Percentiles rank a stretch among this genome's conserved stretches.
Evolutionary conservation across 2,113 vertebrate genomes (phyloP).

Genomic region (Epinephelus fuscoguttatus): DNA sequence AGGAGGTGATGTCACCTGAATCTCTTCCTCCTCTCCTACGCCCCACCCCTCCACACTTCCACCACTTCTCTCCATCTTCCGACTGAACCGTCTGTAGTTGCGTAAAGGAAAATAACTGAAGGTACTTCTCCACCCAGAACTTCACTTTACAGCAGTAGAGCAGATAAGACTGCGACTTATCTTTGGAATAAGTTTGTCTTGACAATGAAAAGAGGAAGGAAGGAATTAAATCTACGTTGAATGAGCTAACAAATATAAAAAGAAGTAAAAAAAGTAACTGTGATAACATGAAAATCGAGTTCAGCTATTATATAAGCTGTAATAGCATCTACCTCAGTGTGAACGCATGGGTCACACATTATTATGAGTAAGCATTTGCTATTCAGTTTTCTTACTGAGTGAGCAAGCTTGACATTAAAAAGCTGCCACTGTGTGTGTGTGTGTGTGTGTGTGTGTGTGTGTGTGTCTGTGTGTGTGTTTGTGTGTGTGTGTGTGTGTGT

Average conservation of each 20-base stretch:
- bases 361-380: slow-evolving; percentile 40
- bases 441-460: background rate
- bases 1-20: slow-evolving; percentile 71
- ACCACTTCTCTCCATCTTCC: slow-evolving; percentile 21
- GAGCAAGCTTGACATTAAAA: slow-evolving; percentile 37
- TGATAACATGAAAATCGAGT: slow-evolving; percentile 23
- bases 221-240: slow-evolving; percentile 25
- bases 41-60: slow-evolving; percentile 26
- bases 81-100: background rate
- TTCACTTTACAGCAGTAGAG: slow-evolving; percentile 1
- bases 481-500: background rate
- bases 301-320: background rate
- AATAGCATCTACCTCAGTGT: background rate
- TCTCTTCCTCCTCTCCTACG: slow-evolving; percentile 17
- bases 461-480: background rate
- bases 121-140: slow-evolving; percentile 6
- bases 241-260: slow-evolving; percentile 18
- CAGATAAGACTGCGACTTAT: background rate
- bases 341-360: slow-evolving; percentile 34
- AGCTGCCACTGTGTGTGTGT: slow-evolving; percentile 19
- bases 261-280: slow-evolving; percentile 5
- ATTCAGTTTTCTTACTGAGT: slow-evolving; percentile 29
- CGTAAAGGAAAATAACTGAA: slow-evolving; percentile 13
- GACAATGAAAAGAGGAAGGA: background rate
- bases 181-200: background rate